A percentile compares a stretch with the other conserved stretches of the same genome.
Evolutionary conservation across 1,140 invertebrate genomes (phyloP).

Genomic region (Penaeus chinensis): DNA sequence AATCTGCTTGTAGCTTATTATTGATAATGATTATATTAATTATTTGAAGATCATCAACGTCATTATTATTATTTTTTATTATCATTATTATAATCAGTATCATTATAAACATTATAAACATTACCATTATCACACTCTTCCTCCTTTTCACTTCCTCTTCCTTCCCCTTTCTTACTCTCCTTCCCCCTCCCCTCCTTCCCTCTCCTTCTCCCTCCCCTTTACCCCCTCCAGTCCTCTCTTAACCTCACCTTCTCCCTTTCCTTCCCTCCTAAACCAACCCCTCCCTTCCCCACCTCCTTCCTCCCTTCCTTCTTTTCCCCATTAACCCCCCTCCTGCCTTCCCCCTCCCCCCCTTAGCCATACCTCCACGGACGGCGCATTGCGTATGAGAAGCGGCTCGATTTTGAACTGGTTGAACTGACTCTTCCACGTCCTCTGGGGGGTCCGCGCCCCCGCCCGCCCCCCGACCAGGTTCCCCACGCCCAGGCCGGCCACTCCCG

Average conservation of each 20-base stretch:
- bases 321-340: neutral
- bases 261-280: too few relatives aligned
- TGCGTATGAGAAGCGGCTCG: slow-evolving; percentile 39
- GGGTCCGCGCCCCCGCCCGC: slow-evolving; percentile 14
- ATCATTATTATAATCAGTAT: too few relatives aligned
- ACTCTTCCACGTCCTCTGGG: slow-evolving; percentile 38
- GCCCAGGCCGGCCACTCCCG: neutral
- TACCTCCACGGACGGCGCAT: slow-evolving; percentile 51
- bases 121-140: neutral
- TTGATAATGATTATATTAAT: neutral
- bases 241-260: too few relatives aligned
- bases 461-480: neutral
- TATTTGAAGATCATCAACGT: too few relatives aligned
- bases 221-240: too few relatives aligned
- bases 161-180: neutral
- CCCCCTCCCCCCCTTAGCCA: neutral
- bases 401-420: slow-evolving; percentile 57
- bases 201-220: too few relatives aligned
- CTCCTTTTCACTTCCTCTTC: neutral
- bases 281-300: neutral
- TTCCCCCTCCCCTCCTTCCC: too few relatives aligned
- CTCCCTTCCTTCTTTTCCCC: neutral
- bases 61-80: too few relatives aligned
- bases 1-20: neutral
- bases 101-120: too few relatives aligned